Evolutionary conservation across 2,797 vertebrate genomes (phyloP).

Genomic region (Aphelocoma californica): DNA sequence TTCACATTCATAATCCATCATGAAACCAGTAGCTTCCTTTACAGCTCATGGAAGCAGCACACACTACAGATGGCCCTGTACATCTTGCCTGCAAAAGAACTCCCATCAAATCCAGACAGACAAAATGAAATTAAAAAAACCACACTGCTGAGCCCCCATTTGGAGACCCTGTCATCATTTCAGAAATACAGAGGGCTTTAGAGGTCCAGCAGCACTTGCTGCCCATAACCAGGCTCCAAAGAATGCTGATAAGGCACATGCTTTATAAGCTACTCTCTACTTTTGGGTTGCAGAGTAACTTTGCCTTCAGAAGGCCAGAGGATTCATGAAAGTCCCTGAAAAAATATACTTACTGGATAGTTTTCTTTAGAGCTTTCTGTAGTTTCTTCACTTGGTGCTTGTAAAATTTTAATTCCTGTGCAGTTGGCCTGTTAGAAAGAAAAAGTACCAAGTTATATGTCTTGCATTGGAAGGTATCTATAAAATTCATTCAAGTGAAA

Average conservation of each 20-base stretch:
- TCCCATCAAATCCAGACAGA: background rate
- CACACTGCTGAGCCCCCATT: background rate
- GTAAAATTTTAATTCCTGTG: slow-evolving; percentile 81
- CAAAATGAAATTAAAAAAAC: background rate
- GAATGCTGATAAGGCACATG: background rate
- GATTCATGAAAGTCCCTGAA: background rate
- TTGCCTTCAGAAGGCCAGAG: background rate
- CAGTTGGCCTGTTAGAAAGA: slow-evolving; percentile 75
- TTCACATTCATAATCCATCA: background rate
- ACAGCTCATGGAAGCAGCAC: background rate
- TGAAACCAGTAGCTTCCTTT: background rate
- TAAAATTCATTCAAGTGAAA: background rate
- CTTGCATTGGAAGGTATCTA: background rate
- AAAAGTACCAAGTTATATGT: background rate
- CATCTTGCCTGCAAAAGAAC: fast-evolving
- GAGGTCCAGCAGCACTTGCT: background rate
- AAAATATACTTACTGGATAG: slow-evolving; percentile 68
- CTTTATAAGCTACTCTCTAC: background rate
- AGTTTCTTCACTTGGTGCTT: slow-evolving; percentile 82
- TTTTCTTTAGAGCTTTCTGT: slow-evolving; percentile 77
- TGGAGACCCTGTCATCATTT: background rate
- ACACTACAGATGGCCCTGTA: background rate
- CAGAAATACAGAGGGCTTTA: background rate
- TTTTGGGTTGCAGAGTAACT: background rate
- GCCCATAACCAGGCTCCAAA: background rate